Evolutionary conservation across 2,888 invertebrate species (phyloP), one percentile per base, ranked within the genome.

Genomic region (Cyrtodaria siliqua): DNA sequence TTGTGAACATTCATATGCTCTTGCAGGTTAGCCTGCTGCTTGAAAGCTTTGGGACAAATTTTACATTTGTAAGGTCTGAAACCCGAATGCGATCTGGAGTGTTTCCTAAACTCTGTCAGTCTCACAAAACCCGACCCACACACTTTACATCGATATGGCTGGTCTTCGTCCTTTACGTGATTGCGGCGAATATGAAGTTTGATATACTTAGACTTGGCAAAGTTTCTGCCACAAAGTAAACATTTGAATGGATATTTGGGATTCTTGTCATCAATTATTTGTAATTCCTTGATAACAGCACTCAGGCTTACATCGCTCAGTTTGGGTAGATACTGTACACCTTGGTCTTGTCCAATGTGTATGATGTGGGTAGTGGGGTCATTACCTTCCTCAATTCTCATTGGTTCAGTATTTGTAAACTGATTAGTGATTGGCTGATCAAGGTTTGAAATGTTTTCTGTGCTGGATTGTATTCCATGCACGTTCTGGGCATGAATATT

Each of bases 71-170:
- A 75, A 3, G 81, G 81, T 12, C 81, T 44, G 29, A 81, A 75
- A 14, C 73, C 78, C 23, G 81, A 78, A 44, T 81, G 81, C n/a
- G 71, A 57, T 14, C 81, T 26, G 0, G 81, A 64, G 49, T 81
- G 81, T 20, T 81, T 81, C 49, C 78, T 44, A 26, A 81, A 81
- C 60, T 78, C 78, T 23, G 74, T 74, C 57, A 81, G 40, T 8
- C 77, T 27, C 8, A 78, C 81, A 69, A 81, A 81, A 8, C 81
- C 81, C 52, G 77, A 74, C 16, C 78, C 73, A 55, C 81, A 81
- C 0, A 81, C 64, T 44, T 81, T 81, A 44, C 81, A 81, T 20
- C 81, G 26, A 29, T 78, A 78, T 23, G 81, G 78, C 20, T 81
- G 74, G 44, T 81, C 71, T 42, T 81, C 81, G 61, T 78, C 75